phyloP scores from a whole-genome alignment of 2,888 invertebrate genomes.

The Halictus quadricinctus region DNA sequence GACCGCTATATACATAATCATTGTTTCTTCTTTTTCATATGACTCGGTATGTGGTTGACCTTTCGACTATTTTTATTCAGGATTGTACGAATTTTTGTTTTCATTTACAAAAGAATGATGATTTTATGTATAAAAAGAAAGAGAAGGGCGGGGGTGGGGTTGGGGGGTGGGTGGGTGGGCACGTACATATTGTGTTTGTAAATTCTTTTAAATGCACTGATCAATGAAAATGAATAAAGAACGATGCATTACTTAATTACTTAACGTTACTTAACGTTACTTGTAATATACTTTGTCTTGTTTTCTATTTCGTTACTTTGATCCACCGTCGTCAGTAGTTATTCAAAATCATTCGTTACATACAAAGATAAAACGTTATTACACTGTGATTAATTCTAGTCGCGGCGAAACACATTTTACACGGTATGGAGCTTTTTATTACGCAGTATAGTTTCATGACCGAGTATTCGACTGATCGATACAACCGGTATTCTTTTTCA shows the following conservation, averaged over 20 bases:
- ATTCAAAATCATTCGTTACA: conserved; percentile 39
- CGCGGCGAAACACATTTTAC: conserved; percentile 23
- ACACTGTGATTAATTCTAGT: background rate
- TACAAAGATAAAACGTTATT: conserved; percentile 28
- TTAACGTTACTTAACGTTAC: background rate
- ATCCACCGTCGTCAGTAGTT: conserved; percentile 17
- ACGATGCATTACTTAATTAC: conserved; percentile 23
- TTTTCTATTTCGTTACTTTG: background rate
- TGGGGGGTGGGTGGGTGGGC: too few relatives aligned
- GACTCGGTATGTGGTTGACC: conserved; percentile 8
- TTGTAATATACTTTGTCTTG: background rate
- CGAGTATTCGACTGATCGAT: conserved; percentile 21
- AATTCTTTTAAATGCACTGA: conserved; percentile 33
- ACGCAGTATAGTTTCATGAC: conserved; percentile 32
- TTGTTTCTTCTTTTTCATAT: conserved; percentile 1
- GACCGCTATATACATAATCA: background rate
- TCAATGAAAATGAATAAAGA: conserved; percentile 39
- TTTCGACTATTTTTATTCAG: conserved; percentile 14
- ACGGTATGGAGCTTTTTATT: conserved; percentile 50
- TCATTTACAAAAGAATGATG: conserved; percentile 17
- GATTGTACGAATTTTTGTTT: conserved; percentile 6
- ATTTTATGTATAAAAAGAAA: background rate
- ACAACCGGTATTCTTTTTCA: conserved; percentile 11
- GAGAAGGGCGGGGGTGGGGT: background rate
- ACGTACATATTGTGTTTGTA: conserved; percentile 33